Evolutionary conservation across 2,797 vertebrate genomes (phyloP).

Genomic region (Denticeps clupeoides): DNA sequence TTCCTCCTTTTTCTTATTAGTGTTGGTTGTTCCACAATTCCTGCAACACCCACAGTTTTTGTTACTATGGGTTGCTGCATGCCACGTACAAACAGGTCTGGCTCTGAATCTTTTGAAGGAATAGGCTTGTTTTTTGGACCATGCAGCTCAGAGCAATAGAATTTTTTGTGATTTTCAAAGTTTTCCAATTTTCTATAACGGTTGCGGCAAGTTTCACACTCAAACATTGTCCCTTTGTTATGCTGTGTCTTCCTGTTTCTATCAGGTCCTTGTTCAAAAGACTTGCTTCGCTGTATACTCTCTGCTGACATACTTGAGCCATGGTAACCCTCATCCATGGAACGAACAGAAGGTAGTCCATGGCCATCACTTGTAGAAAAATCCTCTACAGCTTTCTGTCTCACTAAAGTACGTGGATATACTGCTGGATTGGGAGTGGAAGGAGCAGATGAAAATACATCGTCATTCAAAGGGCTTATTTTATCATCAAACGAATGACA

Average conservation of each 20-base stretch:
- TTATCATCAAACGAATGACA: slow-evolving; percentile 98
- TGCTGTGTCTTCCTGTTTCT: slow-evolving; percentile 78
- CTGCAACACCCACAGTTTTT: slow-evolving; percentile 58
- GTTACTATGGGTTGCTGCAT: slow-evolving; percentile 64
- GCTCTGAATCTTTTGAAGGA: slow-evolving; percentile 65
- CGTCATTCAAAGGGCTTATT: slow-evolving; percentile 78
- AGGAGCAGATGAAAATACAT: slow-evolving; percentile 86
- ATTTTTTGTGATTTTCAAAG: slow-evolving; percentile 98
- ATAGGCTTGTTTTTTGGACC: slow-evolving; percentile 87
- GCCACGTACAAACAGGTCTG: slow-evolving; percentile 56
- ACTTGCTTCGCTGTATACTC: slow-evolving; percentile 66
- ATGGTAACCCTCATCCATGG: slow-evolving; percentile 75
- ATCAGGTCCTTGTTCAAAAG: slow-evolving; percentile 68
- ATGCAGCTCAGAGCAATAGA: slow-evolving; percentile 96
- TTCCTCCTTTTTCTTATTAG: slow-evolving; percentile 91
- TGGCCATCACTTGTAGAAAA: slow-evolving; percentile 74
- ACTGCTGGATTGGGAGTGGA: slow-evolving; percentile 70
- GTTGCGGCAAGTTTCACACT: slow-evolving; percentile 96
- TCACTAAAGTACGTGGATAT: slow-evolving; percentile 82
- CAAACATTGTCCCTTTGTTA: slow-evolving; percentile 92
- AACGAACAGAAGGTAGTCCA: slow-evolving; percentile 59
- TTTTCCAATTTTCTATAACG: slow-evolving; percentile 94
- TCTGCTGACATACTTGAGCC: slow-evolving; percentile 61
- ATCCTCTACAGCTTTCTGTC: slow-evolving; percentile 89
- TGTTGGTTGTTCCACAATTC: slow-evolving; percentile 74